Conservation (phyloP, 2,888 invertebrate genomes). For the Alentia gelatinosa region DNA sequence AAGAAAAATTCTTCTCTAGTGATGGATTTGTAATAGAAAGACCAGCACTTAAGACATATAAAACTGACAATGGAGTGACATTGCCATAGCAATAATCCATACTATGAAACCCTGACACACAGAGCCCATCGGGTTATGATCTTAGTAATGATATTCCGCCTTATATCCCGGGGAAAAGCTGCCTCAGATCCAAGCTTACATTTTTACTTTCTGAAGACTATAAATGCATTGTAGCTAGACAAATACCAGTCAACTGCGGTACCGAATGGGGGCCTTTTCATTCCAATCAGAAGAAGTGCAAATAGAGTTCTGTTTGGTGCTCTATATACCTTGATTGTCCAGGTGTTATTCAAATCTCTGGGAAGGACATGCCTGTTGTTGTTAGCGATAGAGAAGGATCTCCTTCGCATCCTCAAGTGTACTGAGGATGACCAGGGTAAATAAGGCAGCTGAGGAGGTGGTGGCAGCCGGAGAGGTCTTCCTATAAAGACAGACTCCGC, state of each 20-base stretch:
- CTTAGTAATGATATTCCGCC: neutral
- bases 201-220: neutral
- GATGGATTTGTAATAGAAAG: too few species aligned
- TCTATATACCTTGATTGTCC: neutral
- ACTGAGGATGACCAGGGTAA: neutral
- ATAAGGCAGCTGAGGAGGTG: neutral
- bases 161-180: neutral
- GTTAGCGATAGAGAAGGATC: neutral
- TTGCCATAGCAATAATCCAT: too few species aligned
- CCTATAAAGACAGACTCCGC: neutral
- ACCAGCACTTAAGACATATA: too few species aligned
- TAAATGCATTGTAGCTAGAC: neutral
- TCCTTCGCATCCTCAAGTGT: neutral
- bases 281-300: slow-evolving; percentile 2
- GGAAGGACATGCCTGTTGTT: neutral
- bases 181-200: neutral
- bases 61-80: too few species aligned
- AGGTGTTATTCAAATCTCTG: neutral
- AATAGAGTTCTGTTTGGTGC: neutral
- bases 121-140: too few species aligned
- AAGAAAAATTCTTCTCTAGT: too few species aligned
- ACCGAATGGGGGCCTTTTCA: neutral
- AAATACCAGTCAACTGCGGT: neutral
- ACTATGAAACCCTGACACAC: too few species aligned
- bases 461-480: neutral